Base-by-base conservation (phyloP, 2,888 invertebrate genomes). In the Apotomis capreana region DNA sequence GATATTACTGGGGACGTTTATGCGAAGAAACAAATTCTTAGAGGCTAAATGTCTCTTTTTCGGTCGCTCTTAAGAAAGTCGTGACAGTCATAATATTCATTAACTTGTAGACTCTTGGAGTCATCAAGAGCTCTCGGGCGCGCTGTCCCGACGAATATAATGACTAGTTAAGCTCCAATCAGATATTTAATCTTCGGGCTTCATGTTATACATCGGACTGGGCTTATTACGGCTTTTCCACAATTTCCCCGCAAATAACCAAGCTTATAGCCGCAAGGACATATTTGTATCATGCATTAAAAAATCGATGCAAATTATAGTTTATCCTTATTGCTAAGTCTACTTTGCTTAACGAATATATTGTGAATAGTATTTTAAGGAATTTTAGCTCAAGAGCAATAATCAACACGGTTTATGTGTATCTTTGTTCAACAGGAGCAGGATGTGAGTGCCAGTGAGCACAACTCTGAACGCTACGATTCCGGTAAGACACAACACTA, bases 151-250 rank as follows among this genome's bases (percentile, higher is more conserved):
- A 67, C 79, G 76, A 78, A 67, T 61, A 63, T 84, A 84, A 87
- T 87, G 79, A 84, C 81, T 81, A 84, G 78, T 82, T 85, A 86
- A 90, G 87, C 87, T 79, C 76, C 87, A 87, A 89, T 89, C 85
- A 86, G 78, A 76, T 76, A 79, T 65, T 78, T 85, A 83, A 87
- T 86, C 82, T 79, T 78, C 74, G 75, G 59, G 69, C 69, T 75
- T 74, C 78, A 68, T 76, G 77, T 82, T 76, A 75, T 77, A 80
- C 74, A 78, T 77, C 78, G 68, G 58, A 81, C 81, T 78, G 77
- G 46, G 68, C 74, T 76, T 74, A 74, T 72, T 55, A 40, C 15
- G 70, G 69, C 64, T 76, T 76, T 70, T 36, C 57, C 60, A 67
- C 58, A 70, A 65, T 73, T 70, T 65, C 63, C 59, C 54, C 46